These are phyloP conservation scores for Tachuris rubrigastra DNA, from an alignment of 2,113 vertebrate species.

Conservation along the genomic window DNA sequence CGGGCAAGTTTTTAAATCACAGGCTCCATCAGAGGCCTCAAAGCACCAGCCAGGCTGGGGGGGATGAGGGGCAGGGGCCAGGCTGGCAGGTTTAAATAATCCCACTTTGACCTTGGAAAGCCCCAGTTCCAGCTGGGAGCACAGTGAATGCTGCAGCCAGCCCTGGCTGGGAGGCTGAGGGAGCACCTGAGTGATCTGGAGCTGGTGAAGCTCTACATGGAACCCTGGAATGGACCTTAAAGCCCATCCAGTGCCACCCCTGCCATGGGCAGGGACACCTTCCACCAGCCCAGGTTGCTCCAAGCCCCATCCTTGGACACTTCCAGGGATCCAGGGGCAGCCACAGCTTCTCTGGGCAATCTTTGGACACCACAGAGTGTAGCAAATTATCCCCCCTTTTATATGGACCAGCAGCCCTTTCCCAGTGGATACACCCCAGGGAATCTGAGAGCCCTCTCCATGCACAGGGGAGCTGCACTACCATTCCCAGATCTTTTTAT, in stretches of 20 bases:
- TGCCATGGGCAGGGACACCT: not conserved
- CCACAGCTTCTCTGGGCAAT: not conserved
- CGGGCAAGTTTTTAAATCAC: not conserved
- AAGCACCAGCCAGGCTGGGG: not conserved
- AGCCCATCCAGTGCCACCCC: not conserved
- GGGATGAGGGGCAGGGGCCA: not conserved
- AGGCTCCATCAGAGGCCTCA: not conserved
- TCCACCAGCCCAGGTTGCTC: not conserved
- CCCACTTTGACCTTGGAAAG: not conserved
- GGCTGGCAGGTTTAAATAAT: not conserved
- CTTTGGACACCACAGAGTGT: not conserved
- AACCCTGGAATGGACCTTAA: not conserved
- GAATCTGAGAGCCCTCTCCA: not conserved
- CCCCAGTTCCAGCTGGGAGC: not conserved
- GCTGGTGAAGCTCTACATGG: not conserved
- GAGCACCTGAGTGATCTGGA: not conserved
- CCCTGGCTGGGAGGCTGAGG: not conserved
- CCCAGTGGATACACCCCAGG: not conserved
- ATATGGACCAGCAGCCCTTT: not conserved
- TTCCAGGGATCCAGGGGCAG: not conserved
- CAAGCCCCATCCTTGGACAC: not conserved
- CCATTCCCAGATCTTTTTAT: not conserved
- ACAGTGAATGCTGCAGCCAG: not conserved
- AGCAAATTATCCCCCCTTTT: not conserved
- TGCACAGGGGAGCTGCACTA: not conserved